phyloP scores from a whole-genome alignment of 2,797 vertebrate species.

The Lagocephalus sceleratus region DNA sequence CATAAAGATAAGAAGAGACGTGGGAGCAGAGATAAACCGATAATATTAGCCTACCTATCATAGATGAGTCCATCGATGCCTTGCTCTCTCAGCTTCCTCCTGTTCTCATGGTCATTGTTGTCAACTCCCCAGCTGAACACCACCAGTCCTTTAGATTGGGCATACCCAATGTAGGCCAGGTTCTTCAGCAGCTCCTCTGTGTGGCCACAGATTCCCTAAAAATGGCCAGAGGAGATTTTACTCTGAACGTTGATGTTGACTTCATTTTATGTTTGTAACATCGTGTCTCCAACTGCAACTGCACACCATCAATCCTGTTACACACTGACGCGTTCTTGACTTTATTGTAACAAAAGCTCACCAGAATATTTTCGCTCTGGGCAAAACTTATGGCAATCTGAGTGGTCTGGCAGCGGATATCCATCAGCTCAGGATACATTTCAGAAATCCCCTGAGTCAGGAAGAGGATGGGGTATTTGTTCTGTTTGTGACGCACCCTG shows the following conservation, averaged over 20 bases:
- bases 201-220: constrained; percentile 91
- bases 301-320: no score
- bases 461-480: constrained; percentile 96
- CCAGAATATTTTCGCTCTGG: constrained; percentile 94
- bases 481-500: constrained; percentile 96
- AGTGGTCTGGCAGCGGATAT: constrained; percentile 89
- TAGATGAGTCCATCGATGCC: constrained; percentile 94
- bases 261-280: no score
- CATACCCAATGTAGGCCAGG: constrained; percentile 80
- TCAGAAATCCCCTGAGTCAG: constrained; percentile 92
- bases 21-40: not conserved
- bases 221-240: constrained; percentile 13
- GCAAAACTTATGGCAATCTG: constrained; percentile 94
- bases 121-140: constrained; percentile 97
- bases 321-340: not conserved
- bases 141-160: constrained; percentile 89
- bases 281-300: no score
- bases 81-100: constrained; percentile 83
- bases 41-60: constrained; percentile 80
- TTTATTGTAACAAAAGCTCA: constrained; percentile 59
- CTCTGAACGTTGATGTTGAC: no score
- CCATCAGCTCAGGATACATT: constrained; percentile 92
- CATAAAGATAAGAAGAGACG: no score
- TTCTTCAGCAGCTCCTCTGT: constrained; percentile 90
- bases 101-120: constrained; percentile 89